phyloP scores from a whole-genome alignment of 2,888 invertebrate species.

The Neoaliturus tenellus region DNA sequence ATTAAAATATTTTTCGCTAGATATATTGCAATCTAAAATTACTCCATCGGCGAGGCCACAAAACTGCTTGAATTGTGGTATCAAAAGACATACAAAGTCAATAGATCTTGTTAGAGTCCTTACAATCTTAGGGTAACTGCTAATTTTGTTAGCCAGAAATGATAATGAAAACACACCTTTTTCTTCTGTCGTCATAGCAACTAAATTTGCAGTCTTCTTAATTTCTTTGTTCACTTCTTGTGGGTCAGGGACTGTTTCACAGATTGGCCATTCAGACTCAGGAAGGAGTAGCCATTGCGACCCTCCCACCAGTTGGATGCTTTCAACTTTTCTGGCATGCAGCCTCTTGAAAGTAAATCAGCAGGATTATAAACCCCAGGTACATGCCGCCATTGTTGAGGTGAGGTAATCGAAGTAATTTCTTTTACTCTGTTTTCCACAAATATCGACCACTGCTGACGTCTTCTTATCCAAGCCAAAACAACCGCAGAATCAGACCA shows the following conservation, averaged over 20 bases:
- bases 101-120: conserved; percentile 18
- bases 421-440: conserved; percentile 57
- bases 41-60: background rate
- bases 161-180: background rate
- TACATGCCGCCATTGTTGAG: conserved; percentile 53
- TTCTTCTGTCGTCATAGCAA: background rate
- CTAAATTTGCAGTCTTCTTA: background rate
- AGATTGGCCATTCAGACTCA: conserved; percentile 40
- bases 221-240: conserved; percentile 23
- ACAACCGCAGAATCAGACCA: conserved; percentile 58
- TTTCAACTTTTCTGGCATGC: conserved; percentile 45
- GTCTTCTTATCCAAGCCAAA: conserved; percentile 55
- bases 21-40: background rate
- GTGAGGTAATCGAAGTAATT: conserved; percentile 9
- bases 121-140: conserved; percentile 39
- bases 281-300: conserved; percentile 38
- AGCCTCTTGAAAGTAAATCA: conserved; percentile 54
- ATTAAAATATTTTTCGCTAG: conserved; percentile 37
- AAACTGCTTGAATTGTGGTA: background rate
- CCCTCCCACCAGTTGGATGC: conserved; percentile 53
- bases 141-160: background rate
- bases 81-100: background rate
- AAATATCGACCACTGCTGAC: conserved; percentile 52
- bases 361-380: conserved; percentile 56
- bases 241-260: background rate